A percentile compares a stretch with the other conserved stretches of the same genome.
Conservation (phyloP, 2,113 vertebrate species). For the Percopsis transmontana region DNA sequence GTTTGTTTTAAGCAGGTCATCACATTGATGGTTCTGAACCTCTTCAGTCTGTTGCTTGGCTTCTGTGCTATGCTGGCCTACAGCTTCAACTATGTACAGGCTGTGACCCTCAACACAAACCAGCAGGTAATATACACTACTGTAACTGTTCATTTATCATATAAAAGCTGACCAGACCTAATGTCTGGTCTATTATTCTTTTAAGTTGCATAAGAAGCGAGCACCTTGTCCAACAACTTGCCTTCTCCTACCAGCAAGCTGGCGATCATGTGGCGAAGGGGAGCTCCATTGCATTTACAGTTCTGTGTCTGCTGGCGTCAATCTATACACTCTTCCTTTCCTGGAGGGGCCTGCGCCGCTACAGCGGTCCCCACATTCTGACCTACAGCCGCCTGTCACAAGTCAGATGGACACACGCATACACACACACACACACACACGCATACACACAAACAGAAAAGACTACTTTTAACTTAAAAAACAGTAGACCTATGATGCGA, state of each 20-base stretch:
- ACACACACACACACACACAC: constrained; percentile 2
- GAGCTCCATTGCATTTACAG: constrained; percentile 57
- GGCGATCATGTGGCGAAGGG: constrained; percentile 66
- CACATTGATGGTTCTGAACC: constrained; percentile 62
- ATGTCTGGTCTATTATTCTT: not conserved
- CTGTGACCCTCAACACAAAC: constrained; percentile 27
- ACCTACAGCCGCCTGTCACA: constrained; percentile 65
- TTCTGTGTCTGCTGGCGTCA: constrained; percentile 64
- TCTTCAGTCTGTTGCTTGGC: constrained; percentile 69
- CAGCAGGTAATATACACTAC: constrained; percentile 60
- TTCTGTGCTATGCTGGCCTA: constrained; percentile 61
- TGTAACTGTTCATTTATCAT: not conserved
- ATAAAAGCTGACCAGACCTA: not conserved
- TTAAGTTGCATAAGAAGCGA: not conserved
- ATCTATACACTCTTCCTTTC: constrained; percentile 69
- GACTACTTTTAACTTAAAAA: too few relatives aligned
- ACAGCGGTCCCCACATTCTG: constrained; percentile 49
- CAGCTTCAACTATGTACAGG: constrained; percentile 34
- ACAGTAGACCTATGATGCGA: too few relatives aligned
- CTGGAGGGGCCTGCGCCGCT: constrained; percentile 69
- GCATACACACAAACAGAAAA: not conserved
- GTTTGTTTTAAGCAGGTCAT: constrained; percentile 55
- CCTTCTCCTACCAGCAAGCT: constrained; percentile 34
- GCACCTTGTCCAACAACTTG: not conserved
- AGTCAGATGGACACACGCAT: constrained; percentile 27